Conservation (phyloP, 2,113 vertebrate genomes). For the Hypanus sabinus region DNA sequence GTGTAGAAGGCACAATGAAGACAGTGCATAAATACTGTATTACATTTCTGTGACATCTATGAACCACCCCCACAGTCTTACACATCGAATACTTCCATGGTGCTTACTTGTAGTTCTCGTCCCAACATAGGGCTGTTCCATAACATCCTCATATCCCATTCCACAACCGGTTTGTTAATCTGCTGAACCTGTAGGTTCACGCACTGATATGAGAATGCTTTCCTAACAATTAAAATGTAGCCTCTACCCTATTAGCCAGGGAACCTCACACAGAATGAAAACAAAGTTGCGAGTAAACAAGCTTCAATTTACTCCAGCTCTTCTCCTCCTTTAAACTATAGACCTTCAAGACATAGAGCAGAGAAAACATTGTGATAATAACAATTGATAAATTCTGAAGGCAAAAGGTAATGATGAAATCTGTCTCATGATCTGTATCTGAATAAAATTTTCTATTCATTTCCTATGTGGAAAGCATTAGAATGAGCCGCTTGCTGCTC, state of each 20-base stretch:
- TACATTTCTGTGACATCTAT: neutral
- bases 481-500: neutral
- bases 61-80: too few species aligned
- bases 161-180: neutral
- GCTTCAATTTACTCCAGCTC: too few species aligned
- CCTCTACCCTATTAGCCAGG: neutral
- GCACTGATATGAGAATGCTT: neutral
- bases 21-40: neutral
- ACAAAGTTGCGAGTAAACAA: neutral
- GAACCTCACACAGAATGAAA: neutral
- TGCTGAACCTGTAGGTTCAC: neutral
- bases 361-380: neutral
- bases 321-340: neutral
- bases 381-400: too few species aligned
- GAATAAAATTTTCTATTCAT: neutral
- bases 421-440: neutral
- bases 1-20: neutral
- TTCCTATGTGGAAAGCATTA: neutral
- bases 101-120: too few species aligned
- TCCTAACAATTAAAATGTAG: neutral
- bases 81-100: too few species aligned
- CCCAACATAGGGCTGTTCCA: neutral
- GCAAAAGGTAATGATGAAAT: too few species aligned
- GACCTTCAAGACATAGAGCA: neutral
- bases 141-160: neutral